A percentile compares a stretch with the other conserved stretches of the same genome.
Evolutionary conservation across 2,113 vertebrate species (phyloP).

Genomic region (Phaethon lepturus): DNA sequence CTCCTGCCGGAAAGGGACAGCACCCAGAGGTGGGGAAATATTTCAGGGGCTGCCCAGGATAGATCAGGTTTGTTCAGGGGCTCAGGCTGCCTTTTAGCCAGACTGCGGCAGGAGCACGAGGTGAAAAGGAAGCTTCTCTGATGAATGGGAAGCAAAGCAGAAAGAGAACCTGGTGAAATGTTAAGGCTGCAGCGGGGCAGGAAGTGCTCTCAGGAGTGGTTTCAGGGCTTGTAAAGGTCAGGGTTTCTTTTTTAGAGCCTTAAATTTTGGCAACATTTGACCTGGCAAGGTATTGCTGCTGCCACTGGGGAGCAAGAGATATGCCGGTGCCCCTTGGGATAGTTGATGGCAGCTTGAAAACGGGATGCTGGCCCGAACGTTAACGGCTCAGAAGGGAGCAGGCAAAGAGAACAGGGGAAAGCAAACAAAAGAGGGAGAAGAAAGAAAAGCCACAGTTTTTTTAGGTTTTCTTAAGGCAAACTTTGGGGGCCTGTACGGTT

Average conservation of each 20-base stretch:
- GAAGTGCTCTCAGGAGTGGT: background rate
- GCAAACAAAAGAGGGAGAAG: background rate
- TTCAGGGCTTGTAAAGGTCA: background rate
- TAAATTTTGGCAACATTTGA: background rate
- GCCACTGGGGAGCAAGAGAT: background rate
- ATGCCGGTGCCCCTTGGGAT: background rate
- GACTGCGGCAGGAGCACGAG: background rate
- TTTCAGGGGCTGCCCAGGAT: background rate
- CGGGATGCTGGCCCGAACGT: fast-evolving
- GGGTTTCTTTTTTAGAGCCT: background rate
- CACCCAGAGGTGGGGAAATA: background rate
- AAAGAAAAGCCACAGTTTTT: background rate
- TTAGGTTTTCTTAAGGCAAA: background rate
- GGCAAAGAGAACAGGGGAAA: background rate
- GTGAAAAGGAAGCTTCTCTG: background rate
- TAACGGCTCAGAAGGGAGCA: background rate
- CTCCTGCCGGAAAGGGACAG: background rate
- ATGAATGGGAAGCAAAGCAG: background rate
- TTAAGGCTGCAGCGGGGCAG: fast-evolving
- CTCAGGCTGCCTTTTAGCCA: background rate
- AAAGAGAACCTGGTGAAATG: background rate
- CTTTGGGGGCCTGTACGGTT: fast-evolving
- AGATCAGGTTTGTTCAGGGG: background rate
- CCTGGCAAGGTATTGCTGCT: background rate
- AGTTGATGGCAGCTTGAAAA: background rate